Base-by-base conservation (phyloP, 2,113 vertebrate genomes). In the Lates calcarifer region DNA sequence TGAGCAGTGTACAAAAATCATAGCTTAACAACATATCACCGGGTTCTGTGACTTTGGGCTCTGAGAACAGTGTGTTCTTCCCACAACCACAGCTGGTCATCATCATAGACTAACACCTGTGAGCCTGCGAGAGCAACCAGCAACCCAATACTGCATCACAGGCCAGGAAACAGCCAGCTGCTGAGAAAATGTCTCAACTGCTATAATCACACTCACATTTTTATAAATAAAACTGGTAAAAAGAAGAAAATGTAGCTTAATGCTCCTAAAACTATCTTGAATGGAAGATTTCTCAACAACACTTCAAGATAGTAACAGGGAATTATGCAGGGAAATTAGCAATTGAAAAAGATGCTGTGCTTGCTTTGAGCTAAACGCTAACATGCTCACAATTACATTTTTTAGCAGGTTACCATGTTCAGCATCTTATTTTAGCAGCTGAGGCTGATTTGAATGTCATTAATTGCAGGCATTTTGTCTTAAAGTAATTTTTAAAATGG, bases 51-150 rank as follows among this genome's bases (percentile, higher is more conserved):
- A 64, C 86, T 13, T n/a, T 14, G 56, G 56, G 47, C 31, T 78
- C 60, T 43, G 37, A 70, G 49, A 72, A 77, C 84, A 85, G 41
- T 18, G 33, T 60, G 79, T 89, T 73, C 80, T 63, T 35, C 15
- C 41, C 20, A 26, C 39, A 55, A 47, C 13, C 35, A 49, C 31
- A 47, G 47, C 49, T 43, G 35, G 8, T 39, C 67, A 60, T 26
- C 31, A 73, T 55, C 45, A 26, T 35, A 49, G 20, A 63, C 63
- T 51, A 62, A 78, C 56, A 31, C 55, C 61, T 80, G 75, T 3
- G 49, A 73, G 71, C 58, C 35, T 14, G 14, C 3, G 31, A 47
- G 45, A 26, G 15, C 0, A 13, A 66, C 13, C 72, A 66, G 67
- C 62, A 41, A 43, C 57, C 62, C 33, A n/a, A 41, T 45, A 9